These are phyloP conservation scores for Platalea minor DNA, from an alignment of 2,797 vertebrate species.

Conservation along the genomic window DNA sequence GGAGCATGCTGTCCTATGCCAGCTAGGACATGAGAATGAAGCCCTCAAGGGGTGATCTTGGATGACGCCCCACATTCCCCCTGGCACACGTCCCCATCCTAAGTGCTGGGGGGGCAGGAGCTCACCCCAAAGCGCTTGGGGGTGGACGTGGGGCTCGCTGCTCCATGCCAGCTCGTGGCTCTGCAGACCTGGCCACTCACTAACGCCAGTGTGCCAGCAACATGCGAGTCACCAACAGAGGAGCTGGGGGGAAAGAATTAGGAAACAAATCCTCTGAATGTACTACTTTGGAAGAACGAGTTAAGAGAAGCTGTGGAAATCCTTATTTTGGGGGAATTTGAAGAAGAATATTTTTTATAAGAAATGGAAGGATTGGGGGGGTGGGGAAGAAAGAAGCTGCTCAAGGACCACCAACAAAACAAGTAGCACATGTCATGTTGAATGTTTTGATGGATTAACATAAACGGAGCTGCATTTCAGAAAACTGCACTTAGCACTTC, in stretches of 20 bases:
- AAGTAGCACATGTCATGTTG: not conserved
- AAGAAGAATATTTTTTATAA: not conserved
- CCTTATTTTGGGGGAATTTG: not conserved
- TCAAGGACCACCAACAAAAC: not conserved
- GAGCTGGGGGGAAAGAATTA: not conserved
- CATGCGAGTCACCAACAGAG: not conserved
- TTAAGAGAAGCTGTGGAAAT: not conserved
- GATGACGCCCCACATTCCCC: fast-evolving
- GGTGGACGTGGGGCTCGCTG: not conserved
- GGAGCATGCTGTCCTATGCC: not conserved
- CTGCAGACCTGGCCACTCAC: not conserved
- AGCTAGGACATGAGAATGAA: fast-evolving
- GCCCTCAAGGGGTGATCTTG: not conserved
- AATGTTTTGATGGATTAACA: not conserved
- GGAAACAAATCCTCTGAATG: not conserved
- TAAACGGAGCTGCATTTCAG: not conserved
- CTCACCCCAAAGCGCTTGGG: fast-evolving
- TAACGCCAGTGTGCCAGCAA: not conserved
- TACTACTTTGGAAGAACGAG: not conserved
- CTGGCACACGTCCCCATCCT: fast-evolving
- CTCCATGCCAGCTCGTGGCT: not conserved
- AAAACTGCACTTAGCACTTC: not conserved
- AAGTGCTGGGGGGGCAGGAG: not conserved
- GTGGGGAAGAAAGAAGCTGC: no score
- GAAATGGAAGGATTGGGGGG: not conserved